These are phyloP conservation scores for Hydrotaea diabolus DNA, from an alignment of 2,888 invertebrate genomes.

Conservation along the genomic window DNA sequence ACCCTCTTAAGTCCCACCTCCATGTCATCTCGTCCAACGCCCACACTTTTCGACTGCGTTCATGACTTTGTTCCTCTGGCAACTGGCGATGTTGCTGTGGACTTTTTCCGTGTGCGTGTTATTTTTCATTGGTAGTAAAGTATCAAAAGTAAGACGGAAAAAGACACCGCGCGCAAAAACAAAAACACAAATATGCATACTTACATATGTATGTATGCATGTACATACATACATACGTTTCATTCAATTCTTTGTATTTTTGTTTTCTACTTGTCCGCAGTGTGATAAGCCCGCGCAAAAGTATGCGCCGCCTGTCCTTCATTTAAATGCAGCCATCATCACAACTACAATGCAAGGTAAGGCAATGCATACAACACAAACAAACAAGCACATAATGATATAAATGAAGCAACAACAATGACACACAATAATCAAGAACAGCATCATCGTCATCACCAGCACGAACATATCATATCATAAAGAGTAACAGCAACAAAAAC, in stretches of 20 bases:
- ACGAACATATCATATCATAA: conserved; percentile 30
- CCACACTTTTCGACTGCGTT: background rate
- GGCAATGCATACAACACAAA: conserved; percentile 48
- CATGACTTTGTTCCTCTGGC: background rate
- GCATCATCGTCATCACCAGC: background rate
- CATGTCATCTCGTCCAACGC: background rate
- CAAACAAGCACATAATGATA: background rate
- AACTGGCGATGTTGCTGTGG: too few relatives aligned
- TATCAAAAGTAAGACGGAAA: background rate
- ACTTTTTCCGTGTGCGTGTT: conserved; percentile 31
- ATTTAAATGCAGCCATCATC: conserved; percentile 6
- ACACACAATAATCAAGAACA: background rate
- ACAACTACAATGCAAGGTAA: background rate
- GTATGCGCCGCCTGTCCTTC: conserved; percentile 59
- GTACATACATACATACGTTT: background rate
- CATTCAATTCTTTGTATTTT: conserved; percentile 19
- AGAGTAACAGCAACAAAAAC: conserved; percentile 2
- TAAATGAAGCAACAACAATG: background rate
- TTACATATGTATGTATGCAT: too few relatives aligned
- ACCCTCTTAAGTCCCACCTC: conserved; percentile 1
- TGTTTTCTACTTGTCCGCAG: background rate
- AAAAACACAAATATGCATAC: too few relatives aligned
- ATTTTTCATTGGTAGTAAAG: conserved; percentile 24
- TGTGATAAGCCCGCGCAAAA: conserved; percentile 37
- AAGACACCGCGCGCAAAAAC: background rate